A percentile compares a stretch with the other conserved stretches of the same genome.
Conservation (phyloP, 2,888 invertebrate species). For the Habroteleia sp. region DNA sequence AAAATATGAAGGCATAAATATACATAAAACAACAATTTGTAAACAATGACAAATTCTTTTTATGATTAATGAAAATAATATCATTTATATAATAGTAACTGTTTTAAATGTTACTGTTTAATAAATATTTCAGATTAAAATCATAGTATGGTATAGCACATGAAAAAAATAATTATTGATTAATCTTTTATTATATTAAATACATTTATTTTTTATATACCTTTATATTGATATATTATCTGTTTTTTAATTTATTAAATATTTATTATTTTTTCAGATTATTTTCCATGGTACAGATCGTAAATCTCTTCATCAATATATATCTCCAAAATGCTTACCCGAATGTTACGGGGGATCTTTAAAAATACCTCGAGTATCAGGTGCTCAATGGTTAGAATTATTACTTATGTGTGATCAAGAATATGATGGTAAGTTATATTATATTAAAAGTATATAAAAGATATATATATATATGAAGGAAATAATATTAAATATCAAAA, state of each 20-base stretch:
- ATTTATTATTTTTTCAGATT: constrained; percentile 80
- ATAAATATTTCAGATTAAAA: neutral
- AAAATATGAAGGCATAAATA: too few species aligned
- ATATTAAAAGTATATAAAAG: neutral
- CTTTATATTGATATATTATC: too few species aligned
- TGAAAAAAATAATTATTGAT: too few species aligned
- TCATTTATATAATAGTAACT: too few species aligned
- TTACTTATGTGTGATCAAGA: constrained; percentile 88
- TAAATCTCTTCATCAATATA: constrained; percentile 87
- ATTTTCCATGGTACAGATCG: constrained; percentile 90
- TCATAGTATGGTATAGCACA: too few species aligned
- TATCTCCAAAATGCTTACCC: constrained; percentile 88
- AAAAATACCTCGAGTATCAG: constrained; percentile 86
- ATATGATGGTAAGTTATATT: constrained; percentile 84
- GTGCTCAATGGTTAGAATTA: constrained; percentile 88
- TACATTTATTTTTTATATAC: too few species aligned
- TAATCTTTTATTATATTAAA: too few species aligned
- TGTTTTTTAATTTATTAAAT: neutral
- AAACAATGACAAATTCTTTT: too few species aligned
- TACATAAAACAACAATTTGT: too few species aligned
- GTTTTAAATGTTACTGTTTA: too few species aligned
- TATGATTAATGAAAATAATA: too few species aligned
- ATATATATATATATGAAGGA: too few species aligned
- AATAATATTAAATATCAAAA: neutral
- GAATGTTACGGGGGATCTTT: constrained; percentile 88